Evolutionary conservation across 2,888 invertebrate species (phyloP).

Genomic region (Drosophila flavopinicola): DNA sequence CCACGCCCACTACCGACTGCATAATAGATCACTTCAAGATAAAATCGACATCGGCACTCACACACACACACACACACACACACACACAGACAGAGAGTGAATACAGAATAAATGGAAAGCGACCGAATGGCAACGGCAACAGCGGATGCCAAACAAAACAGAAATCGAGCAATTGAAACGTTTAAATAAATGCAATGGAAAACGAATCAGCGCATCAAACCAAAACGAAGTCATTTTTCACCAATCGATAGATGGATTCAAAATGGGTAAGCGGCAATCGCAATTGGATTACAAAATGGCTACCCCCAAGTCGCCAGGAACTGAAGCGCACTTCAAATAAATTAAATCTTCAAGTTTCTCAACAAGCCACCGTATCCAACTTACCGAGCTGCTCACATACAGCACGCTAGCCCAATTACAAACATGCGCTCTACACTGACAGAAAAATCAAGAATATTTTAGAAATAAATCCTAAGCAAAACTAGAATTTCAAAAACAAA

Average conservation of each 20-base stretch:
- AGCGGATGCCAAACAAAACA: constrained; percentile 36
- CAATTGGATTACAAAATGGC: constrained; percentile 35
- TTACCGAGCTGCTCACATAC: constrained; percentile 53
- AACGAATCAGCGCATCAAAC: constrained; percentile 65
- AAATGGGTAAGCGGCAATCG: constrained; percentile 20
- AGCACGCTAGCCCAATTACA: constrained; percentile 66
- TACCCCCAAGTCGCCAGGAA: constrained; percentile 30
- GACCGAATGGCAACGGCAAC: constrained; percentile 7
- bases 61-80: constrained; percentile 2
- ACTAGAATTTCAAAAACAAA: too few species aligned
- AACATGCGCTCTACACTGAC: constrained; percentile 18
- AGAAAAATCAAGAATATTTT: neutral
- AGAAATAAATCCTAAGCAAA: too few species aligned
- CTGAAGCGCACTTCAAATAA: constrained; percentile 70
- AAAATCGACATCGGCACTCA: constrained; percentile 52
- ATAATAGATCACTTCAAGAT: constrained; percentile 71
- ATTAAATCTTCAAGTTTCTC: constrained; percentile 73
- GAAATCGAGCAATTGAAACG: constrained; percentile 68
- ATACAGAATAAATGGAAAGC: constrained; percentile 6
- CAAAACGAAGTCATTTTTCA: constrained; percentile 53
- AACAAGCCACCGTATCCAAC: constrained; percentile 44
- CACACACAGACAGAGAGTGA: constrained; percentile 15
- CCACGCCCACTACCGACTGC: constrained; percentile 30
- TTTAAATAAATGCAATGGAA: constrained; percentile 68
- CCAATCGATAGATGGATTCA: constrained; percentile 46